Evolutionary conservation across 2,888 invertebrate genomes (phyloP).

Genomic region (Trypoxylon attenuatum): DNA sequence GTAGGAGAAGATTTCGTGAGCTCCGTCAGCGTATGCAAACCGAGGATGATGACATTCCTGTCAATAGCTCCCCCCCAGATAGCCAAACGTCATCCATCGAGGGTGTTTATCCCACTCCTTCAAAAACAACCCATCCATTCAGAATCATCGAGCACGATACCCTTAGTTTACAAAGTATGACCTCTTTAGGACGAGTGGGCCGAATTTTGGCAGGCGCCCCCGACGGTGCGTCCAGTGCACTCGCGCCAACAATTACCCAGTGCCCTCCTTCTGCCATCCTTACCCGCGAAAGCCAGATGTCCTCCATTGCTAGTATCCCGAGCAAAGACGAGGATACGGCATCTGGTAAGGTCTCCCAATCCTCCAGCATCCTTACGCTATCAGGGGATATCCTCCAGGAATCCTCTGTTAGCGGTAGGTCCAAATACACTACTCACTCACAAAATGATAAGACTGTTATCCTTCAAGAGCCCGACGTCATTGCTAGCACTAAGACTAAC

Average conservation of each 20-base stretch:
- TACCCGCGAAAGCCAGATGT: slow-evolving; percentile 66
- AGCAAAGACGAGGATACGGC: slow-evolving; percentile 70
- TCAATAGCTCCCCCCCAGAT: slow-evolving; percentile 83
- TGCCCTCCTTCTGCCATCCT: slow-evolving; percentile 53
- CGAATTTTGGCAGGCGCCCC: slow-evolving; percentile 83
- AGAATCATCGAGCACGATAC: slow-evolving; percentile 92
- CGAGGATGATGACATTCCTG: slow-evolving; percentile 86
- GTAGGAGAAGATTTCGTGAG: slow-evolving; percentile 88
- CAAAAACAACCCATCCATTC: slow-evolving; percentile 84
- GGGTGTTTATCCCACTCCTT: slow-evolving; percentile 81
- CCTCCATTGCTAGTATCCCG: slow-evolving; percentile 66
- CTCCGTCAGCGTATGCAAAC: slow-evolving; percentile 90
- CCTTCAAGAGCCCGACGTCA: slow-evolving; percentile 92
- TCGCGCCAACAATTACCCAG: slow-evolving; percentile 59
- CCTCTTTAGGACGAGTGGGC: slow-evolving; percentile 89
- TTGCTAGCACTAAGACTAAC: slow-evolving; percentile 88
- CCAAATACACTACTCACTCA: slow-evolving; percentile 57
- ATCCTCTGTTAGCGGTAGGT: slow-evolving; percentile 60
- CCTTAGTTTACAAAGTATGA: slow-evolving; percentile 91
- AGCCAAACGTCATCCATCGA: slow-evolving; percentile 88
- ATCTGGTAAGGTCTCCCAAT: slow-evolving; percentile 70
- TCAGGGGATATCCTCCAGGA: slow-evolving; percentile 69
- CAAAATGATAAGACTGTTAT: slow-evolving; percentile 64
- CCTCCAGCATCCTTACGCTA: slow-evolving; percentile 69
- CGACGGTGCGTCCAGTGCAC: slow-evolving; percentile 65